Base-by-base conservation (phyloP, 1,140 invertebrate genomes). In the Ceratitis capitata region DNA sequence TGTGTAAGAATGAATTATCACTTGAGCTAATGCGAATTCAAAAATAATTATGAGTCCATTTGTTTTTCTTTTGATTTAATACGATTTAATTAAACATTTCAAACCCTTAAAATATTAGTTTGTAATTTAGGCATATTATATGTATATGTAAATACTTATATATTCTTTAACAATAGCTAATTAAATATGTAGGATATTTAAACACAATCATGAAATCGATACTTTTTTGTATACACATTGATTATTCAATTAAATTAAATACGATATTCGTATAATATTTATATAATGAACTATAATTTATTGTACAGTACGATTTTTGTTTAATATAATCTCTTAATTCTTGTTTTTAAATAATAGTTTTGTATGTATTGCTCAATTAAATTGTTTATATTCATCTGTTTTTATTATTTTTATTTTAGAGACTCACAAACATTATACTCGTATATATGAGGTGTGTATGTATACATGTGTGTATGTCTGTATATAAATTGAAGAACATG, bases 161-260 rank as follows among this genome's bases (percentile, higher is more conserved):
- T 69, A 69, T 69, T 35, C n/a, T 69, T 32, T 78, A 78, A 78
- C 42, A 78, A 78, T 78, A 78, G 69, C 69, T 78, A 78, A 78
- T 78, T 26, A 45, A 39, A 45, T 78, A 78, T 10, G 69, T 78
- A 78, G 69, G 69, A 74, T 69, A 69, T 69, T 74, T 74, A 26
- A 78, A 78, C 69, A 47, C 69, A 78, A 78, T 78, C 7, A 78
- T 47, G 69, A 45, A 26, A 23, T 78, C 39, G 69, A 78, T 7
- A 10, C 42, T 42, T 45, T 69, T 78, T 19, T 78, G 35, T 78
- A 78, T 78, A 78, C 69, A 78, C n/a, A 35, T 78, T 78, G 19
- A 78, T 78, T 47, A 45, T 19, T 78, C n/a, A 45, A 78, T 23
- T 78, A 78, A 78, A 78, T 23, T 7, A 78, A 78, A 45, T 78